Conservation (phyloP, 1,140 invertebrate species). For the Drosophila sproati region DNA sequence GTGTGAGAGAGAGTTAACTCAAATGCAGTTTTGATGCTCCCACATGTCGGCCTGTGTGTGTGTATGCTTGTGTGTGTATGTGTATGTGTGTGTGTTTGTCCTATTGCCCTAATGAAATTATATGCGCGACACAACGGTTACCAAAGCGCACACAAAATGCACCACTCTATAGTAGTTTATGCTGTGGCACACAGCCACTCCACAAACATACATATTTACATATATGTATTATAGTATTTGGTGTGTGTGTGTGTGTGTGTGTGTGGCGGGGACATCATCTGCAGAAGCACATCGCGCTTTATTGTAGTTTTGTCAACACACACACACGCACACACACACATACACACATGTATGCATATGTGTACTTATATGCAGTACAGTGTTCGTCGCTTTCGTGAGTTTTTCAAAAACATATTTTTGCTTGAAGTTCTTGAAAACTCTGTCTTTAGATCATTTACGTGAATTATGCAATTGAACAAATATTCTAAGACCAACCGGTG, state of each 20-base stretch:
- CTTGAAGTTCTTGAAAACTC: constrained; percentile 5
- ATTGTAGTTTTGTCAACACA: constrained; percentile 52
- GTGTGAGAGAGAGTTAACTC: constrained; percentile 10
- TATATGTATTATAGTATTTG: too few relatives aligned
- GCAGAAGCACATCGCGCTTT: constrained; percentile 36
- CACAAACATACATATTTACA: constrained; percentile 9
- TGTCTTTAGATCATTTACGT: too few relatives aligned
- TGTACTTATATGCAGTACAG: constrained; percentile 1
- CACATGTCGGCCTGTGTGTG: constrained; percentile 9
- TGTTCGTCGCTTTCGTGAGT: not conserved
- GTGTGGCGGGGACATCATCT: not conserved
- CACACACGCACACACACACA: constrained; percentile 17
- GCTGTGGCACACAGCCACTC: constrained; percentile 43
- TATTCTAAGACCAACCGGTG: too few relatives aligned
- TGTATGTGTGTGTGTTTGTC: constrained; percentile 61
- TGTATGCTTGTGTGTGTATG: not conserved
- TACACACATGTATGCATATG: not conserved
- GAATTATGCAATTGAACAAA: too few relatives aligned
- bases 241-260: too few relatives aligned
- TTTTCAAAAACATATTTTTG: too few relatives aligned
- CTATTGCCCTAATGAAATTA: constrained; percentile 83
- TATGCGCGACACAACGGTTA: constrained; percentile 50
- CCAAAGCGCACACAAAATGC: constrained; percentile 60
- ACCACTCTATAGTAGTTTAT: constrained; percentile 42
- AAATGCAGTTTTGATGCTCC: constrained; percentile 38